phyloP scores from a whole-genome alignment of 2,888 invertebrate genomes.

The Ceraclea dissimilis region DNA sequence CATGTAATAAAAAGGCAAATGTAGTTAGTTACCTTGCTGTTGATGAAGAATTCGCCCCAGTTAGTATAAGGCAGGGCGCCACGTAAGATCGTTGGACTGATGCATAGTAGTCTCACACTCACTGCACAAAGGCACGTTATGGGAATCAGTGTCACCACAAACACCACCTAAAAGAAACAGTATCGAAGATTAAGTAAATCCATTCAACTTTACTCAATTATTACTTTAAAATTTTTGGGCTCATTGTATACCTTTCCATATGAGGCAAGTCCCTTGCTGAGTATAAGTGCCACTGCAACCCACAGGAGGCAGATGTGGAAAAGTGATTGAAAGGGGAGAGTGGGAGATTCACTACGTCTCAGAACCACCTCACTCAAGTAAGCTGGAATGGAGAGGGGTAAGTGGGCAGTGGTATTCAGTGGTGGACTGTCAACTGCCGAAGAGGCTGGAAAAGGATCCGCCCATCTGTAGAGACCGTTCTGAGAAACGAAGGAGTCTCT shows the following conservation, averaged over 20 bases:
- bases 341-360: conserved; percentile 37
- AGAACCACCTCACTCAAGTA: conserved; percentile 82
- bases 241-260: conserved; percentile 78
- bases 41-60: conserved; percentile 79
- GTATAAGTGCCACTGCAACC: conserved; percentile 80
- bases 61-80: conserved; percentile 72
- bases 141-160: conserved; percentile 71
- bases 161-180: conserved; percentile 45
- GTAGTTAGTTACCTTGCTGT: conserved; percentile 55
- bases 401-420: conserved; percentile 58
- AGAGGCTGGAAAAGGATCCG: conserved; percentile 46
- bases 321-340: conserved; percentile 78
- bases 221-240: too few species aligned
- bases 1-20: background rate
- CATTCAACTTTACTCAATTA: too few species aligned
- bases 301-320: conserved; percentile 86
- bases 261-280: conserved; percentile 80
- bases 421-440: background rate
- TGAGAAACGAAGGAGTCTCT: conserved; percentile 79
- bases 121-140: conserved; percentile 67
- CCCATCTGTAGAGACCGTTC: conserved; percentile 73
- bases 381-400: conserved; percentile 73
- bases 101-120: conserved; percentile 66
- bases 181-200: too few species aligned
- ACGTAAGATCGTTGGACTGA: conserved; percentile 58